phyloP scores from a whole-genome alignment of 1,140 invertebrate genomes.

The Cydia amplana region DNA sequence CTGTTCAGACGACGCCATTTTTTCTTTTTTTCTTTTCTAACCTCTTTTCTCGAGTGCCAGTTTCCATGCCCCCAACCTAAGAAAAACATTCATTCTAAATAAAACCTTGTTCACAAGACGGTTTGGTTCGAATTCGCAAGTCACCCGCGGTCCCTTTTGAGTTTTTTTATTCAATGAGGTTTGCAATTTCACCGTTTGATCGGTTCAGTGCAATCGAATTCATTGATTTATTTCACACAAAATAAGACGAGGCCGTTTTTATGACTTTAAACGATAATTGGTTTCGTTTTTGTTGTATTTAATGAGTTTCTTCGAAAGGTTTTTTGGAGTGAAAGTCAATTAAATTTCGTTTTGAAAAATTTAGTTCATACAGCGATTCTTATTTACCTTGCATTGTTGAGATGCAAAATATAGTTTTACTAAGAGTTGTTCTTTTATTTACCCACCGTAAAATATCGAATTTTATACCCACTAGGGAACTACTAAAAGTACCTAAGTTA shows the following conservation, averaged over 20 bases:
- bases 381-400: too few species aligned
- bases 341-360: neutral
- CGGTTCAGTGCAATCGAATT: conserved; percentile 30
- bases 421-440: too few species aligned
- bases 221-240: conserved; percentile 29
- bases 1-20: conserved; percentile 40
- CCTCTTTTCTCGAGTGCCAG: conserved; percentile 42
- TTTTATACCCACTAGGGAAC: too few species aligned
- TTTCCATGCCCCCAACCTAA: conserved; percentile 35
- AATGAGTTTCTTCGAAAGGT: neutral
- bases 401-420: too few species aligned
- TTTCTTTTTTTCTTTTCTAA: conserved; percentile 33
- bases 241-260: conserved; percentile 26
- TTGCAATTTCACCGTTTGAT: conserved; percentile 31
- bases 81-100: neutral
- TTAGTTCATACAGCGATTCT: neutral
- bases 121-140: neutral
- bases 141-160: conserved; percentile 7
- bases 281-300: conserved; percentile 18
- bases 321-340: conserved; percentile 21
- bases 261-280: conserved; percentile 22
- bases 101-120: neutral
- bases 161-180: conserved; percentile 27
- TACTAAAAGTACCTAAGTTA: too few species aligned
- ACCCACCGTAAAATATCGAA: too few species aligned